Conservation (phyloP, 2,888 invertebrate species). For the Dinocampus coccinellae region DNA sequence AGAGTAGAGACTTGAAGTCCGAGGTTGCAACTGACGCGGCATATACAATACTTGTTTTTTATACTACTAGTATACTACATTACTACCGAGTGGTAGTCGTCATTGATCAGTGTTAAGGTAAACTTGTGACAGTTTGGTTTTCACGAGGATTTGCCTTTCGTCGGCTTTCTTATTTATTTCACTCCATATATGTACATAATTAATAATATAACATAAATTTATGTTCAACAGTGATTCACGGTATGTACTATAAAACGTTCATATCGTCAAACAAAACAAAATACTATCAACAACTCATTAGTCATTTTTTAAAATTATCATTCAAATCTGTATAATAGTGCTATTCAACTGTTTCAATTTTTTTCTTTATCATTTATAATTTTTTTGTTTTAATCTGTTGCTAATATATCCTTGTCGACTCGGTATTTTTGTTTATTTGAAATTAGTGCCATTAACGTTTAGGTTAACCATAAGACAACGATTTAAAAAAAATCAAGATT, state of each 20-base stretch:
- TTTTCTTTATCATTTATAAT: not conserved
- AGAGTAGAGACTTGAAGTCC: not conserved
- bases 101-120: slow-evolving; percentile 25
- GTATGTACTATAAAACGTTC: not conserved
- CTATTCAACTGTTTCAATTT: not conserved
- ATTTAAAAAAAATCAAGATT: not conserved
- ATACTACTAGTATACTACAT: too few relatives aligned
- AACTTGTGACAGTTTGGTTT: slow-evolving; percentile 7
- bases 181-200: not conserved
- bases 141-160: not conserved
- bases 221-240: not conserved
- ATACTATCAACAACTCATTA: not conserved
- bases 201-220: not conserved
- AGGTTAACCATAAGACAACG: not conserved
- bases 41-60: not conserved
- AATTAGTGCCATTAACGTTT: not conserved
- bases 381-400: not conserved
- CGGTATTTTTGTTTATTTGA: not conserved
- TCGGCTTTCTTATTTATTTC: not conserved
- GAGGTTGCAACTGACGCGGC: slow-evolving; percentile 1
- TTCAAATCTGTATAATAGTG: not conserved
- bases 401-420: not conserved
- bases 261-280: not conserved
- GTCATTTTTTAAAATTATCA: not conserved
- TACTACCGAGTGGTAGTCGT: not conserved